Evolutionary conservation across 2,888 invertebrate genomes (phyloP).

Genomic region (Leptopilina drosophilae): DNA sequence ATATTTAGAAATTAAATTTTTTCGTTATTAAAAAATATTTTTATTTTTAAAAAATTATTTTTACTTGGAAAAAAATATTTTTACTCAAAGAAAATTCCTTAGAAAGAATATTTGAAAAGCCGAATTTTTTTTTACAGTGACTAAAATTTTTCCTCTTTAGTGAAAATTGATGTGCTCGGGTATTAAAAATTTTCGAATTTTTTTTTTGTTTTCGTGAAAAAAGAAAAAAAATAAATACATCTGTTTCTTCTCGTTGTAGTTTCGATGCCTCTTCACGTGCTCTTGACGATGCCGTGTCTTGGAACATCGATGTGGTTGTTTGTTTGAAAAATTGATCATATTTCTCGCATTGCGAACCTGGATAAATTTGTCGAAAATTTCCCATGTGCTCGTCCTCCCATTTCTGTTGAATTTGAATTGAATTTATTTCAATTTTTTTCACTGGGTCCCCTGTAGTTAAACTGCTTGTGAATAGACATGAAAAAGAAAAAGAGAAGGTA

Average conservation of each 20-base stretch:
- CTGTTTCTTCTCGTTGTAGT: slow-evolving; percentile 84
- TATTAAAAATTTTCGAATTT: not conserved
- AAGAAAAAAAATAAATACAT: slow-evolving; percentile 72
- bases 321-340: slow-evolving; percentile 87
- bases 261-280: slow-evolving; percentile 87
- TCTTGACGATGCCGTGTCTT: slow-evolving; percentile 86
- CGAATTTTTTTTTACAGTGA: no score
- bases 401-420: slow-evolving; percentile 79
- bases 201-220: not conserved
- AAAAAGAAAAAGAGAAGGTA: not conserved
- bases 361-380: slow-evolving; percentile 86
- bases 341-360: slow-evolving; percentile 80
- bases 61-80: no score
- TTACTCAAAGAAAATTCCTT: no score
- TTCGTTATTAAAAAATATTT: no score
- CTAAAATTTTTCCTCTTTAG: not conserved
- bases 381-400: slow-evolving; percentile 89
- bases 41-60: no score
- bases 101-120: no score
- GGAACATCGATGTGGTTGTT: slow-evolving; percentile 85
- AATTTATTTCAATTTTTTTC: slow-evolving; percentile 61
- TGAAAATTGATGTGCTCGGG: slow-evolving; percentile 11
- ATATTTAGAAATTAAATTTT: no score
- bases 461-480: slow-evolving; percentile 32
- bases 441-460: slow-evolving; percentile 56